phyloP scores from a whole-genome alignment of 2,888 invertebrate species.

The Ligdia adustata region DNA sequence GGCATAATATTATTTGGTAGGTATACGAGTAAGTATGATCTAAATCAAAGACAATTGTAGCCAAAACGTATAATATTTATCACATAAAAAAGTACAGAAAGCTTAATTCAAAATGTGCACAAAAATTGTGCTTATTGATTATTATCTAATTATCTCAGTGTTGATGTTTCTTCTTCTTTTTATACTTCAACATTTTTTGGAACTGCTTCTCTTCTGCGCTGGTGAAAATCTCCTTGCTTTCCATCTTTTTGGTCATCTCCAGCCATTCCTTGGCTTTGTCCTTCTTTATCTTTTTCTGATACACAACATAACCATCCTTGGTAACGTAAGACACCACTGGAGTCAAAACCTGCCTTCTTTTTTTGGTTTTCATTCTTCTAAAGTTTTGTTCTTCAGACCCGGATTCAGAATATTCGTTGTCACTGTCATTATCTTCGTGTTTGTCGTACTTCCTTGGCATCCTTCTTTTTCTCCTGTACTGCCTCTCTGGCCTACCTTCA shows the following conservation, averaged over 20 bases:
- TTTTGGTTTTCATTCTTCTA: conserved; percentile 28
- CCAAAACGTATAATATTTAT: too few relatives aligned
- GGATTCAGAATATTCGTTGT: conserved; percentile 29
- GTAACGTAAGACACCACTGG: conserved; percentile 74
- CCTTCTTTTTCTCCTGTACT: conserved; percentile 28
- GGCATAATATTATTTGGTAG: too few relatives aligned
- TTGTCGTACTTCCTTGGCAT: conserved; percentile 36
- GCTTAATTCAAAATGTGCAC: too few relatives aligned
- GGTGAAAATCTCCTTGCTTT: conserved; percentile 13
- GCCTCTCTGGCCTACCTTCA: conserved; percentile 40
- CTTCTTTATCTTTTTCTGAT: conserved; percentile 70
- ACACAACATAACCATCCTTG: conserved; percentile 68
- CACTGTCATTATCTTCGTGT: conserved; percentile 18
- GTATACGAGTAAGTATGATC: too few relatives aligned
- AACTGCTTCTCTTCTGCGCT: conserved; percentile 22
- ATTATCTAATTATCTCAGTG: conserved; percentile 5
- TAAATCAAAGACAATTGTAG: too few relatives aligned
- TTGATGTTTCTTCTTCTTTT: conserved; percentile 17
- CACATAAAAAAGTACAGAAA: too few relatives aligned
- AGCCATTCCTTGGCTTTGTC: conserved; percentile 70
- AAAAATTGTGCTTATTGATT: too few relatives aligned
- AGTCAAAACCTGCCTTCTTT: conserved; percentile 56
- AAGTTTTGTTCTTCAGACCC: conserved; percentile 36
- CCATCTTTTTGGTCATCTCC: conserved; percentile 34
- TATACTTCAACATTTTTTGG: conserved; percentile 24